Percentiles rank a stretch among this genome's conserved stretches.
These are phyloP conservation scores for Rhopalosiphum maidis DNA, from an alignment of 1,140 invertebrate genomes.

Conservation along the genomic window DNA sequence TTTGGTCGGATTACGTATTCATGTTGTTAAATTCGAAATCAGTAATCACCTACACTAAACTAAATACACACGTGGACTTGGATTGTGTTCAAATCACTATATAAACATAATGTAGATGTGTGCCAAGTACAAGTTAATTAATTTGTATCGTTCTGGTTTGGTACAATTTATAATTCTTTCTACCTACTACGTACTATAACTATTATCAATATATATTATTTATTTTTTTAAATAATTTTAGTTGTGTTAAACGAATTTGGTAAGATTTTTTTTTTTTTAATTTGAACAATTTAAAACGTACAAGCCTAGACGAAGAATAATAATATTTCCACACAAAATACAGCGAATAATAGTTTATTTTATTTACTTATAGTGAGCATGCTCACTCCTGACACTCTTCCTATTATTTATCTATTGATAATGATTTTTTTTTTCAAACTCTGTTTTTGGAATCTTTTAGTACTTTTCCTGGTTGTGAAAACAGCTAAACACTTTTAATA, in stretches of 20 bases:
- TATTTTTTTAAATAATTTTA: not conserved
- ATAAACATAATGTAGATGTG: not conserved
- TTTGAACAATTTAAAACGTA: not conserved
- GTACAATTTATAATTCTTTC: not conserved
- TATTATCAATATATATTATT: not conserved
- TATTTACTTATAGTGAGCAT: not conserved
- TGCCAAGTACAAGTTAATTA: not conserved
- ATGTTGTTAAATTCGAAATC: not conserved
- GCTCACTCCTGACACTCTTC: too few species aligned
- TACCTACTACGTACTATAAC: not conserved
- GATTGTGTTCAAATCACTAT: not conserved
- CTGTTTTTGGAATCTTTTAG: not conserved
- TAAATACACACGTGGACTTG: not conserved
- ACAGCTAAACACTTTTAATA: too few species aligned
- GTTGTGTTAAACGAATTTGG: not conserved
- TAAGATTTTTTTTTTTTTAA: not conserved
- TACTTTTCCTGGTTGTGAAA: not conserved
- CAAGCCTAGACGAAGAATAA: not conserved
- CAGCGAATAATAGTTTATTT: not conserved
- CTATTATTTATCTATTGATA: not conserved
- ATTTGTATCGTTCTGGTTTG: not conserved
- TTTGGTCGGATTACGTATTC: not conserved
- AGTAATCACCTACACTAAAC: not conserved
- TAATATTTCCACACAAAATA: too few species aligned
- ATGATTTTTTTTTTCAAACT: not conserved